Evolutionary conservation across 2,888 invertebrate species (phyloP).

Genomic region (Melipona bicolor): DNA sequence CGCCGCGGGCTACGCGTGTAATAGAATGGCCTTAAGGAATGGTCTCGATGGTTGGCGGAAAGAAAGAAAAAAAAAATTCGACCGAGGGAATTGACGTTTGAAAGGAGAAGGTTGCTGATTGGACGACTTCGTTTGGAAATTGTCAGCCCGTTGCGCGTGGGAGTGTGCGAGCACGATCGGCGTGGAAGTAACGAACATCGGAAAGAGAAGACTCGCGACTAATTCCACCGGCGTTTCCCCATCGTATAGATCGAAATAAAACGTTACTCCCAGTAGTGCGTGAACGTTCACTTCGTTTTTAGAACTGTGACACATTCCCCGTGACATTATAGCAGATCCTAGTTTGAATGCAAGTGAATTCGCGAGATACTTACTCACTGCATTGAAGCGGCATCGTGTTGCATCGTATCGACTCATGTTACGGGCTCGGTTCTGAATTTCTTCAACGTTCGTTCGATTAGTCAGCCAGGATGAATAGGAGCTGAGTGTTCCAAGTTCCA

Average conservation of each 20-base stretch:
- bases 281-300: not conserved
- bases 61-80: slow-evolving; percentile 1
- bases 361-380: slow-evolving; percentile 27
- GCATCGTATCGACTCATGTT: slow-evolving; percentile 1
- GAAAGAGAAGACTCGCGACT: not conserved
- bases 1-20: slow-evolving; percentile 25
- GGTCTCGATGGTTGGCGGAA: slow-evolving; percentile 7
- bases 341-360: slow-evolving; percentile 5
- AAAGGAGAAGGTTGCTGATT: slow-evolving; percentile 31
- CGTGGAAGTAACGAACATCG: not conserved
- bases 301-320: slow-evolving; percentile 16
- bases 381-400: not conserved
- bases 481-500: not conserved
- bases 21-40: slow-evolving; percentile 26
- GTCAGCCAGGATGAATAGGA: slow-evolving; percentile 8
- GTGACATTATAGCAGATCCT: not conserved
- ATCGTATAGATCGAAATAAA: not conserved
- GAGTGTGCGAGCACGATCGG: not conserved
- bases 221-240: not conserved
- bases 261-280: not conserved
- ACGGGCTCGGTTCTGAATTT: slow-evolving; percentile 27
- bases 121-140: not conserved
- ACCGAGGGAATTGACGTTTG: slow-evolving; percentile 44
- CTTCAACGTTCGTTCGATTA: slow-evolving; percentile 25
- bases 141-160: not conserved